Conservation (phyloP, 1,140 invertebrate species). For the Lordiphosa mommai region DNA sequence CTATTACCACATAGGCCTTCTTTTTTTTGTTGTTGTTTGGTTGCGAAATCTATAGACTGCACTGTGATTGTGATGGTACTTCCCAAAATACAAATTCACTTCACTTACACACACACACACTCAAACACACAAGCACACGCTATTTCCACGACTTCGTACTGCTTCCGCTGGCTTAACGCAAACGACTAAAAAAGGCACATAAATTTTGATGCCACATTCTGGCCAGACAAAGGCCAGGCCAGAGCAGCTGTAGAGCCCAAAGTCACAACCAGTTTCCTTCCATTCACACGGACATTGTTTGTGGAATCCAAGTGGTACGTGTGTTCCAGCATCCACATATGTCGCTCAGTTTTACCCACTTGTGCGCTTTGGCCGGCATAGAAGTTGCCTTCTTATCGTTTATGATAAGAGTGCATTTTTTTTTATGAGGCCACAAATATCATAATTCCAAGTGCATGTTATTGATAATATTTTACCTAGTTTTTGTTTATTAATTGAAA, state of each 20-base stretch:
- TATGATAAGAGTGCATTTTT: too few relatives aligned
- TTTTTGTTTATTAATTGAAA: too few relatives aligned
- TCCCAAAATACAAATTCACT: conserved; percentile 3
- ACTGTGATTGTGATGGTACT: background rate
- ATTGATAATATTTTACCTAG: too few relatives aligned
- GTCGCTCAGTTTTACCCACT: too few relatives aligned
- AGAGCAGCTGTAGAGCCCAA: conserved; percentile 13
- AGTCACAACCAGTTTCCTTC: conserved; percentile 66
- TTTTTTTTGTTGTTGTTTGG: background rate
- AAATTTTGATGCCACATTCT: conserved; percentile 64
- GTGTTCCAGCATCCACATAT: conserved; percentile 44
- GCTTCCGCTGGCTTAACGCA: conserved; percentile 75
- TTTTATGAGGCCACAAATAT: too few relatives aligned
- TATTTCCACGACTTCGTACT: conserved; percentile 12
- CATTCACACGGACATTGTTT: conserved; percentile 75
- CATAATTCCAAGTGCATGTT: too few relatives aligned
- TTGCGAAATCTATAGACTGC: too few relatives aligned
- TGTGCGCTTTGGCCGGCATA: too few relatives aligned
- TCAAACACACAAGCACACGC: background rate
- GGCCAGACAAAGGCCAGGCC: conserved; percentile 17
- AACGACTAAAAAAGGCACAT: conserved; percentile 76
- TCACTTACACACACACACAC: conserved; percentile 3
- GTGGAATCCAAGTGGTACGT: conserved; percentile 55
- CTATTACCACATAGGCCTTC: background rate
- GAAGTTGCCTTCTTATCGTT: too few relatives aligned